Evolutionary conservation across 2,888 invertebrate species (phyloP), one percentile per base, ranked within the genome.

Genomic region (Prosopocoilus inquinatus): DNA sequence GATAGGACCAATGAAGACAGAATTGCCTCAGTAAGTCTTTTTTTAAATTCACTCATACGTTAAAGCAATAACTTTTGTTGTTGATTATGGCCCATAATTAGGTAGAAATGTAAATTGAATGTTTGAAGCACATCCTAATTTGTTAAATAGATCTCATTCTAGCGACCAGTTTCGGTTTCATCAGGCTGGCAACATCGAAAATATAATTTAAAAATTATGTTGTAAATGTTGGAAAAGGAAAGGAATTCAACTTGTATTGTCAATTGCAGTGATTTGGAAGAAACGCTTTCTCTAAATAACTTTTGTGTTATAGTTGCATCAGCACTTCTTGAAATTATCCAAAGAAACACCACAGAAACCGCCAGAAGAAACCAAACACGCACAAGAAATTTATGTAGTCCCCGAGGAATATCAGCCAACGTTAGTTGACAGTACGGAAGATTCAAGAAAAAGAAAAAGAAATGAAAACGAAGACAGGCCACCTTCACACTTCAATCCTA

Each of bases 21-120:
- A 53, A 73, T 75, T 45, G 71, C 73, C 57, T 69, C 71, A 43
- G 75, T 75, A 69, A 60, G 65, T 63, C 36, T 43, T 48, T n/a
- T 34, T 2, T 15, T 11, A 11, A 32, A n/a, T 34, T 11, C n/a
- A 20, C 13, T 2, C 1, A 8, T 20, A 9, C 2, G 34, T 46
- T 41, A 45, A 52, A 50, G 50, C 56, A 11, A 64, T 64, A 43
- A 56, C 3, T 9, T 13, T n/a, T n/a, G n/a, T n/a, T n/a, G n/a
- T n/a, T n/a, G n/a, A n/a, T n/a, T n/a, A n/a, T n/a, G n/a, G n/a
- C n/a, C n/a, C n/a, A n/a, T n/a, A n/a, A n/a, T n/a, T n/a, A n/a
- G n/a, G n/a, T n/a, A n/a, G n/a, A n/a, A n/a, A n/a, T n/a, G n/a
- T n/a, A n/a, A n/a, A n/a, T n/a, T n/a, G n/a, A n/a, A n/a, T n/a